Percentiles rank a stretch among this genome's conserved stretches.
Conservation (phyloP, 2,113 vertebrate genomes). For the Riparia riparia region DNA sequence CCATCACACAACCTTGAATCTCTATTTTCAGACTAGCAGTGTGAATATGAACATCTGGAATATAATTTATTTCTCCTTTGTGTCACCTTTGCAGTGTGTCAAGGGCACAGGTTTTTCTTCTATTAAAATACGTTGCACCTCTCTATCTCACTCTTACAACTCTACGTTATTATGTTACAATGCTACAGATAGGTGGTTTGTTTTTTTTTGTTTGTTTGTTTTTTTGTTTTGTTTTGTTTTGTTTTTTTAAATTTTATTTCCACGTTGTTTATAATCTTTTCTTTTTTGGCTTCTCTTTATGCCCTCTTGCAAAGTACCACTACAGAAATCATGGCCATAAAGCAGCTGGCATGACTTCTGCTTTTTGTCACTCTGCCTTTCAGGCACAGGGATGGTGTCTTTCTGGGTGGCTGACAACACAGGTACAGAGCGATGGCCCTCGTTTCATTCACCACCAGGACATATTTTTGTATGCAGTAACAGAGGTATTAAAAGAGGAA, state of each 20-base stretch:
- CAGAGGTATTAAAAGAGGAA: background rate
- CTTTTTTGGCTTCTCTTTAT: background rate
- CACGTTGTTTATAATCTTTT: background rate
- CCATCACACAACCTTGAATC: background rate
- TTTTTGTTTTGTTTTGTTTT: too few species aligned
- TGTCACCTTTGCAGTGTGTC: background rate
- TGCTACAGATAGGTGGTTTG: background rate
- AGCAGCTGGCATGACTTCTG: background rate
- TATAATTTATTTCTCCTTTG: background rate
- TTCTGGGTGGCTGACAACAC: background rate
- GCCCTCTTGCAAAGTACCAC: background rate
- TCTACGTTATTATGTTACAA: background rate
- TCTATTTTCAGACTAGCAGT: background rate
- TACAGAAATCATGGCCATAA: background rate
- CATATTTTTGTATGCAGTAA: background rate
- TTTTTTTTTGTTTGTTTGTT: background rate
- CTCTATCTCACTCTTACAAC: background rate
- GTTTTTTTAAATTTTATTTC: background rate
- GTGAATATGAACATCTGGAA: background rate
- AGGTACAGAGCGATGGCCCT: background rate
- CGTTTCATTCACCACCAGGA: background rate
- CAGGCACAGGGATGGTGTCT: background rate
- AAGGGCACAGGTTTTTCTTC: background rate
- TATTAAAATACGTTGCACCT: background rate
- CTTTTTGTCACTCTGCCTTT: background rate